phyloP scores from a whole-genome alignment of 2,113 vertebrate genomes.

The Mus musculus region GRCm39 chr6:17604501-17605000 shows the following conservation, averaged over 20 bases:
- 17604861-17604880: not conserved
- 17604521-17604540: not conserved
- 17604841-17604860: not conserved
- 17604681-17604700: not conserved
- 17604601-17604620: not conserved
- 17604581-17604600: not conserved
- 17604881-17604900: not conserved
- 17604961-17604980: not conserved
- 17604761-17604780: not conserved
- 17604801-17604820: not conserved
- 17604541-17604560: not conserved
- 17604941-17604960: not conserved
- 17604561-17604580: not conserved
- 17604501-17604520: not conserved
- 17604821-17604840: not conserved
- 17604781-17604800: not conserved
- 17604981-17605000: not conserved
- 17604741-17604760: not conserved
- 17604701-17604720: not conserved
- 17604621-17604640: not conserved
- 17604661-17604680: not conserved
- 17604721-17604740: not conserved
- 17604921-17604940: not conserved
- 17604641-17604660: not conserved
- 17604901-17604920: not conserved